Evolutionary conservation across 2,113 vertebrate species (phyloP).

Genomic region (Variabilichromis moorii): DNA sequence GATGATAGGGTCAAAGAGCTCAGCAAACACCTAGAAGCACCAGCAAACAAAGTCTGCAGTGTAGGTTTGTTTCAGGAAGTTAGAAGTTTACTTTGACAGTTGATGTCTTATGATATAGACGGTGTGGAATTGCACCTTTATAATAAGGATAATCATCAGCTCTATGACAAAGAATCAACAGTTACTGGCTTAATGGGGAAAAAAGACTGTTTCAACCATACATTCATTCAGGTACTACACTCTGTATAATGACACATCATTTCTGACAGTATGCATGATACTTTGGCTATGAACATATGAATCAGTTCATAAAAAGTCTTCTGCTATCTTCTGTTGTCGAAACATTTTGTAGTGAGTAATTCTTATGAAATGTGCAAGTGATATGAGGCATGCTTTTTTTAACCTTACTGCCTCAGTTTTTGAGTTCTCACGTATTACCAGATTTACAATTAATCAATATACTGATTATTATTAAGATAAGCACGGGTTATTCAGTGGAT

Average conservation of each 20-base stretch:
- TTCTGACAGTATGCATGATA: not conserved
- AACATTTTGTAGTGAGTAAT: not conserved
- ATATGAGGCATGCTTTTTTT: not conserved
- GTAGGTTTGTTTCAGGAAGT: not conserved
- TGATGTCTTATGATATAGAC: not conserved
- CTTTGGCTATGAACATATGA: not conserved
- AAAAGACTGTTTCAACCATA: not conserved
- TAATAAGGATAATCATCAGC: not conserved
- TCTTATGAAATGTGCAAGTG: not conserved
- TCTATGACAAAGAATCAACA: not conserved
- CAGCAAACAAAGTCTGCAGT: not conserved
- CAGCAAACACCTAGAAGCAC: conserved; percentile 78
- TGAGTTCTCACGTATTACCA: not conserved
- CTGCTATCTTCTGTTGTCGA: not conserved
- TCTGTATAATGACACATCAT: not conserved
- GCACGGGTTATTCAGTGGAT: not conserved
- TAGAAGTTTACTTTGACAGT: not conserved
- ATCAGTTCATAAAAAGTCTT: not conserved
- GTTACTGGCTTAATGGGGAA: not conserved
- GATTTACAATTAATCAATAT: not conserved
- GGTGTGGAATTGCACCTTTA: not conserved
- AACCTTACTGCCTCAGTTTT: not conserved
- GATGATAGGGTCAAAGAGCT: conserved; percentile 87
- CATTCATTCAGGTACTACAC: not conserved
- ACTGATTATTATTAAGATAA: not conserved